Base-by-base conservation (phyloP, 2,113 vertebrate species). In the Chaetodon auriga region DNA sequence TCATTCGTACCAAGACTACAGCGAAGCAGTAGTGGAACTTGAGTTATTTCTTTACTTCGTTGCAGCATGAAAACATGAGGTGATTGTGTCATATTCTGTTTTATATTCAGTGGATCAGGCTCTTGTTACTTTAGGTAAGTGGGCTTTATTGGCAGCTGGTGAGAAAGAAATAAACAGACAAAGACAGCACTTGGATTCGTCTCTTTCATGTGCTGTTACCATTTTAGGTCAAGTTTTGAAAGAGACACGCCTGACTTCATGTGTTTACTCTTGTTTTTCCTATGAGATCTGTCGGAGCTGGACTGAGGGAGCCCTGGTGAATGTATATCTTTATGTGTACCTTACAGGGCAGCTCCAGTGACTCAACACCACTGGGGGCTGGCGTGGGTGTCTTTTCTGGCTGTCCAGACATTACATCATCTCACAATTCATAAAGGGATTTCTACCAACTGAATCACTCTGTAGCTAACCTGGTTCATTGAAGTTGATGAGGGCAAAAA, bases 371-470 rank as follows among this genome's bases (percentile, higher is more conserved):
- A 15, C 74, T 64, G 78, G 80, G 75, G 87, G 84, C 54, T 79
- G 73, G 70, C 18, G 79, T 86, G 73, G 75, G 81, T 48, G 85
- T 86, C 62, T 78, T 73, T 75, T 81, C n/a, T 80, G 58, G 11
- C 49, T 62, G 60, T 58, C 84, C 89, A 91, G 92, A 93, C 91
- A 83, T 96, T 91, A 95, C 93, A 80, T 95, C 91, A 93, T 92
- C 62, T 58, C 74, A 35, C 76, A 77, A 71, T 58, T 73, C 35
- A 23, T 62, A 80, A 68, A 84, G 69, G 79, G 89, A 92, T 92
- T 87, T 88, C 45, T 85, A 12, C 18, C 68, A 55, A 64, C 70
- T 94, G 93, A 95, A 84, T 95, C 94, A 94, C 73, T 72, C 43
- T 55, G 36, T 38, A 77, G 83, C 61, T 85, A 57, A 87, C 81